Conservation (phyloP, 1,140 invertebrate species). For the Lepeophtheirus salmonis region DNA sequence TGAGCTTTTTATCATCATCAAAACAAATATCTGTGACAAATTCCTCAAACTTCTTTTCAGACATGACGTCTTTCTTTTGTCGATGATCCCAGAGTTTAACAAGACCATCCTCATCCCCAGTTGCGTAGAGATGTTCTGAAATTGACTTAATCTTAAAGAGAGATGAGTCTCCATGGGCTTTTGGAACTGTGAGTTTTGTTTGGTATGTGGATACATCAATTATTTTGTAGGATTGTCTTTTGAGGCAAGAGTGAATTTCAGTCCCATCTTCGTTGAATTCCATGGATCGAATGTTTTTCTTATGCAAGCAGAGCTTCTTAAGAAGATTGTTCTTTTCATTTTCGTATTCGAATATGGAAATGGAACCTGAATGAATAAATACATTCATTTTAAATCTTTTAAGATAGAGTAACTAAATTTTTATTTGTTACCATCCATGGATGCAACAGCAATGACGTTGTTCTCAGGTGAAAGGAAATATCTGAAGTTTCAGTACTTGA, state of each 20-base stretch:
- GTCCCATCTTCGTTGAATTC: conserved; percentile 56
- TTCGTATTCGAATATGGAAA: conserved; percentile 43
- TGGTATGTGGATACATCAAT: conserved; percentile 37
- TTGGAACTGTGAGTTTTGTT: not conserved
- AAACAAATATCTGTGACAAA: conserved; percentile 63
- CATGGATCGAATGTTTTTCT: conserved; percentile 54
- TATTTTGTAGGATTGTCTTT: conserved; percentile 57
- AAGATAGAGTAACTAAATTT: too few relatives aligned
- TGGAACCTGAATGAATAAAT: conserved; percentile 19
- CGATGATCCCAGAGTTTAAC: conserved; percentile 59
- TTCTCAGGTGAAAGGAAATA: conserved; percentile 59
- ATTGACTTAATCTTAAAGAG: conserved; percentile 54
- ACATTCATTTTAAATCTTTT: conserved; percentile 22
- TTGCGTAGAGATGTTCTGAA: conserved; percentile 55
- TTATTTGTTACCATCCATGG: conserved; percentile 53
- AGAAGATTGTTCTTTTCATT: conserved; percentile 46
- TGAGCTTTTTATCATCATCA: conserved; percentile 49
- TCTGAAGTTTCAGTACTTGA: conserved; percentile 52
- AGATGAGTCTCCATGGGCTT: conserved; percentile 54
- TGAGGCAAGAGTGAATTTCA: conserved; percentile 49
- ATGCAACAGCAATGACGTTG: conserved; percentile 52
- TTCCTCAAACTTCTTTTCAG: conserved; percentile 63
- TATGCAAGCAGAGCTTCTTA: conserved; percentile 51
- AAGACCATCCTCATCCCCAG: conserved; percentile 54
- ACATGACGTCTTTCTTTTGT: conserved; percentile 41